Base-by-base conservation (phyloP, 2,888 invertebrate species). In the Latheticus oryzae region DNA sequence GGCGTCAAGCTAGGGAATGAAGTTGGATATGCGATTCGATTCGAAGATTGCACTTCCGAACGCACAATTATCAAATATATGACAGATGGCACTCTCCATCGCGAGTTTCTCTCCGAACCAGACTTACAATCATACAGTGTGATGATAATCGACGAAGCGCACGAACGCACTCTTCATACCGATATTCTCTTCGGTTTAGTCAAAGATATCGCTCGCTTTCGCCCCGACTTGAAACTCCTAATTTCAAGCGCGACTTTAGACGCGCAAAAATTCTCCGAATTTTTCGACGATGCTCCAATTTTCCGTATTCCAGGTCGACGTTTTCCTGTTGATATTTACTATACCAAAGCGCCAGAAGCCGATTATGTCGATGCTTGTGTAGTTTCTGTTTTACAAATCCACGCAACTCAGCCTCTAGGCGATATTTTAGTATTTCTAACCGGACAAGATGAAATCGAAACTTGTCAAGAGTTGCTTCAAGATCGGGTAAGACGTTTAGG, bases 61-160 rank as follows among this genome's bases (percentile, higher is more conserved):
- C 84, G 97, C 65, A 99, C 99, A 3, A 83, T 95, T 11, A 86
- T 99, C 38, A 99, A 99, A 79, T 99, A 99, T 75, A 98, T 99
- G 98, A 99, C 99, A 17, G 99, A 99, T 80, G 99, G 99, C 72
- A 99, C 98, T 73, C 79, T 99, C 30, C 91, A 99, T 64, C 82
- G 99, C 72, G 99, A 99, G 80, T 99, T 99, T 78, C 83, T 99
- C 1, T 93, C 95, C 30, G 98, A 99, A 78, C 99, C 99, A 0
- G 97, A 97, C 81, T 82, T 99, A 52, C 91, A 89, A 28, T 90
- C 94, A 1, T 99, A 99, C 79, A 96, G 94, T 81, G 97, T 97
- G 0, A 93, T 99, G 91, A 99, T 99, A 55, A 96, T 99, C 74
- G 99, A 99, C 78, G 99, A 99, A 82, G 99, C 99, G 61, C 99